phyloP scores from a whole-genome alignment of 2,113 vertebrate species.

The Xyliphius kryptos region DNA sequence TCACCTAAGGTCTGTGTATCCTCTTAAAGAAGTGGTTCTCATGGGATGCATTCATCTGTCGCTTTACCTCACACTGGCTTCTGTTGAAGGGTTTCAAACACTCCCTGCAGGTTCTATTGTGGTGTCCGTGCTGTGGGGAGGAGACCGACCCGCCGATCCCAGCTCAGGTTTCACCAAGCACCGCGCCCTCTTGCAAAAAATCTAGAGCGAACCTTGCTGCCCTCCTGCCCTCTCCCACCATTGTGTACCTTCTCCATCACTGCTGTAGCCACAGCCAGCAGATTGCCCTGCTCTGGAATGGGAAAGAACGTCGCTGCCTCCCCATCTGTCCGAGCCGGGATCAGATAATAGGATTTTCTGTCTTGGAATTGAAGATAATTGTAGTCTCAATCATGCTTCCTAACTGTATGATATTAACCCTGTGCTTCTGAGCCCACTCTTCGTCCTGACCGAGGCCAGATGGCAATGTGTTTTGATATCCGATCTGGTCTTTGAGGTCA shows the following conservation, averaged over 20 bases:
- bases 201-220: conserved; percentile 43
- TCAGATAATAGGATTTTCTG: conserved; percentile 73
- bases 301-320: conserved; percentile 59
- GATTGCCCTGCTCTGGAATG: conserved; percentile 68
- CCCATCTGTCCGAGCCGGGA: conserved; percentile 73
- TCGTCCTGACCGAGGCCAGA: conserved; percentile 69
- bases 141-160: conserved; percentile 35
- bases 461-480: conserved; percentile 73
- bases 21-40: conserved; percentile 30
- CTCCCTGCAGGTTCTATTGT: conserved; percentile 44
- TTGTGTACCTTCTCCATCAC: conserved; percentile 49
- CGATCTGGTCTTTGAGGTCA: conserved; percentile 70
- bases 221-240: conserved; percentile 54
- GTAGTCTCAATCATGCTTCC: conserved; percentile 68
- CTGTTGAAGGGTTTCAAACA: conserved; percentile 44
- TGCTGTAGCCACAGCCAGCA: conserved; percentile 48
- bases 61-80: conserved; percentile 34
- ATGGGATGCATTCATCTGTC: conserved; percentile 45
- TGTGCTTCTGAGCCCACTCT: conserved; percentile 60
- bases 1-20: conserved; percentile 22
- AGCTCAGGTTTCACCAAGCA: conserved; percentile 58
- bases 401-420: conserved; percentile 73
- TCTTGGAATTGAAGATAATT: conserved; percentile 76
- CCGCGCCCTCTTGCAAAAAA: conserved; percentile 39
- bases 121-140: conserved; percentile 41